Conservation (phyloP, 2,888 invertebrate genomes). For the Sarcophaga subvicina region DNA sequence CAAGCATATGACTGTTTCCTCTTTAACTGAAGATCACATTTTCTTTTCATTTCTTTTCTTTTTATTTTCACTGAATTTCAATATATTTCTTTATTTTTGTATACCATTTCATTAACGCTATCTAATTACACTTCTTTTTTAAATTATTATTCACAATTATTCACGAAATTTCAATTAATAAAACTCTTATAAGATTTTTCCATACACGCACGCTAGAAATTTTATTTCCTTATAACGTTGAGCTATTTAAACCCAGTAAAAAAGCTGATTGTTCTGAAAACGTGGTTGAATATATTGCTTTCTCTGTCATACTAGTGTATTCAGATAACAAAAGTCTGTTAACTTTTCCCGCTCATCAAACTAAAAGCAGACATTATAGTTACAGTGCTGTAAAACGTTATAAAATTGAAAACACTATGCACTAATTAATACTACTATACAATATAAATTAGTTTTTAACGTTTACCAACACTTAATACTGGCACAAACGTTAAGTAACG, state of each 20-base stretch:
- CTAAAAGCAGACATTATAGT: not conserved
- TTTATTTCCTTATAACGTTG: not conserved
- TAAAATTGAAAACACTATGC: not conserved
- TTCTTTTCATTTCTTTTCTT: no score
- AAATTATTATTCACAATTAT: no score
- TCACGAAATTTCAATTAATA: no score
- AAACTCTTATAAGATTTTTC: no score
- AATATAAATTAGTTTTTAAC: not conserved
- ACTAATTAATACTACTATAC: not conserved
- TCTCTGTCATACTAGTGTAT: not conserved
- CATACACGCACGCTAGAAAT: no score
- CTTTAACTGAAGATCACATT: no score
- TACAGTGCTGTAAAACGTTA: conserved; percentile 28
- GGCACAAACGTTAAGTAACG: not conserved
- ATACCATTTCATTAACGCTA: no score
- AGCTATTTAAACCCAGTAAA: conserved; percentile 45
- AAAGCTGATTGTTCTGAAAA: conserved; percentile 57
- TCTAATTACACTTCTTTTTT: not conserved
- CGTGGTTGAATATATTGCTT: not conserved
- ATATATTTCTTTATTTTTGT: no score
- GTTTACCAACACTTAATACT: conserved; percentile 54
- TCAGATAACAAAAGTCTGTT: not conserved
- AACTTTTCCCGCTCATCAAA: conserved; percentile 5
- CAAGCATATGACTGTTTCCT: no score
- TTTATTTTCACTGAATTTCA: no score